A percentile compares a stretch with the other conserved stretches of the same genome.
phyloP scores from a whole-genome alignment of 2,888 invertebrate species.

The Nephrotoma guestfalica region DNA sequence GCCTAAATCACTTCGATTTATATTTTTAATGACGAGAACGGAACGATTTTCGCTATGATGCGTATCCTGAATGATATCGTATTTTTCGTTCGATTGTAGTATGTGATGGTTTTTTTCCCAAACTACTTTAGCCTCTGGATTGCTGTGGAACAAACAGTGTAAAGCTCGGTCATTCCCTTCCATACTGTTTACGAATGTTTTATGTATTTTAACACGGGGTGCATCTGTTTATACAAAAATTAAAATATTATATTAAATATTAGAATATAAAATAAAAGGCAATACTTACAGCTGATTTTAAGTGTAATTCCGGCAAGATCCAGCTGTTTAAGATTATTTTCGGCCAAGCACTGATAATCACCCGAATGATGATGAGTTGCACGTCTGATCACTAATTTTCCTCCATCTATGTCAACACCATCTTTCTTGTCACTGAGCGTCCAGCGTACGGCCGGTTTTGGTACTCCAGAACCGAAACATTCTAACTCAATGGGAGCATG shows the following conservation, averaged over 20 bases:
- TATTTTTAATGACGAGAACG: not conserved
- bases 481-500: not conserved
- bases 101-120: not conserved
- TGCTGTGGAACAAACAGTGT: not conserved
- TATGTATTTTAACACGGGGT: not conserved
- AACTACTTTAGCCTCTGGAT: not conserved
- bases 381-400: not conserved
- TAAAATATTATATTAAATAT: no score
- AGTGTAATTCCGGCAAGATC: not conserved
- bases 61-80: not conserved
- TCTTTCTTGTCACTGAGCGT: not conserved
- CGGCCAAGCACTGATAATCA: not conserved
- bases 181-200: not conserved
- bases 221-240: not conserved
- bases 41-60: not conserved
- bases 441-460: not conserved
- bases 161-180: not conserved
- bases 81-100: not conserved
- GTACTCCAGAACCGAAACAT: not conserved
- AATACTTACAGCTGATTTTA: not conserved
- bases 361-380: not conserved
- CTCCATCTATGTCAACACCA: not conserved
- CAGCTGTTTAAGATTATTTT: not conserved
- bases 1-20: not conserved
- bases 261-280: not conserved